phyloP scores from a whole-genome alignment of 2,888 invertebrate species.

The Volucella bombylans region DNA sequence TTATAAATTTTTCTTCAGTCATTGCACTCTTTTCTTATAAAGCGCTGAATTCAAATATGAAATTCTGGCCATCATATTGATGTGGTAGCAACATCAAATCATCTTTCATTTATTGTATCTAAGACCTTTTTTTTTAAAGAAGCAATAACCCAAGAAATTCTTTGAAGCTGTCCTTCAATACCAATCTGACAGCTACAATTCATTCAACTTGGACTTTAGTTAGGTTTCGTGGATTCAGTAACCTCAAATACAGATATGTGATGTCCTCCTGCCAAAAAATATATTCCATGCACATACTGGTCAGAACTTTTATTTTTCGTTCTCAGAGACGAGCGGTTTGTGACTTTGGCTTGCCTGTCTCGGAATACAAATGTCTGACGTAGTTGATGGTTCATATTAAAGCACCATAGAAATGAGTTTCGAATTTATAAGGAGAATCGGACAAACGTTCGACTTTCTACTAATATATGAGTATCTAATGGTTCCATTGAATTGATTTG shows the following conservation, averaged over 20 bases:
- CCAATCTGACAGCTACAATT: background rate
- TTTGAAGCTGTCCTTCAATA: slow-evolving; percentile 6
- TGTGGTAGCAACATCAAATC: background rate
- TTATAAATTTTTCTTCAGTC: too few species aligned
- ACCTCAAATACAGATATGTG: background rate
- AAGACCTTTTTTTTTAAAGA: background rate
- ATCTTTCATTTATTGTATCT: background rate
- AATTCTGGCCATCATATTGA: too few species aligned
- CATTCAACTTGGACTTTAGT: slow-evolving; percentile 10
- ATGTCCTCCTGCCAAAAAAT: background rate
- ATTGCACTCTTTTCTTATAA: too few species aligned
- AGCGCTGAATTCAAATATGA: too few species aligned
- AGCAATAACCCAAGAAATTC: background rate
- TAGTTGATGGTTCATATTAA: slow-evolving; percentile 43
- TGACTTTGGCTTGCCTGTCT: too few species aligned
- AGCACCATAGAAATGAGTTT: slow-evolving; percentile 46
- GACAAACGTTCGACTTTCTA: slow-evolving; percentile 63
- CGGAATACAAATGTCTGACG: slow-evolving; percentile 64
- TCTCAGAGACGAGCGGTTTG: too few species aligned
- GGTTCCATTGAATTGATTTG: slow-evolving; percentile 24
- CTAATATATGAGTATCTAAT: background rate
- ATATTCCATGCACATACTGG: slow-evolving; percentile 1
- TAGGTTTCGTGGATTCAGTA: background rate
- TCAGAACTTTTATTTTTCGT: background rate
- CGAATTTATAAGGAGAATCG: slow-evolving; percentile 59